Percentiles rank a stretch among this genome's conserved stretches.
Evolutionary conservation across 2,113 vertebrate species (phyloP).

Genomic region (Phodopus roborovskii): DNA sequence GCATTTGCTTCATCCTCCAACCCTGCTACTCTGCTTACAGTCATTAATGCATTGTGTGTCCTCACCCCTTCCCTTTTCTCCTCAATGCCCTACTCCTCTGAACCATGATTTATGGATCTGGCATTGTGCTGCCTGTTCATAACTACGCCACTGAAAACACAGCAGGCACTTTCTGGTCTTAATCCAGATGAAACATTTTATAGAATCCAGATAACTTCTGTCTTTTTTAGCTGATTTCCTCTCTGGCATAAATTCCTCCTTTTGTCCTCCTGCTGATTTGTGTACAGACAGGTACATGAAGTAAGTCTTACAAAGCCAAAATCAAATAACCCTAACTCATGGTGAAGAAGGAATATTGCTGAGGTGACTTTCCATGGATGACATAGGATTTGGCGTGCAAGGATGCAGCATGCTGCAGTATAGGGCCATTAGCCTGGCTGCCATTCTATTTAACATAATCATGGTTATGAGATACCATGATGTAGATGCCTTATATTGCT

Average conservation of each 20-base stretch:
- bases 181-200: not conserved
- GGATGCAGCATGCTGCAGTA: too few relatives aligned
- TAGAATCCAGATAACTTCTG: not conserved
- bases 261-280: slow-evolving; percentile 9
- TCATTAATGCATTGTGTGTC: not conserved
- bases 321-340: slow-evolving; percentile 36
- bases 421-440: not conserved
- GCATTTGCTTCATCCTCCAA: not conserved
- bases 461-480: not conserved
- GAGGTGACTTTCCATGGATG: not conserved
- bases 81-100: not conserved
- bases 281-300: not conserved
- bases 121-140: not conserved
- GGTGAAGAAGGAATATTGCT: not conserved
- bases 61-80: not conserved
- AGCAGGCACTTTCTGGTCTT: not conserved
- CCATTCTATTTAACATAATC: not conserved
- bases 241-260: not conserved
- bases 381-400: not conserved
- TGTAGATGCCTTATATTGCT: not conserved
- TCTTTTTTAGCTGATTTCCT: slow-evolving; percentile 21
- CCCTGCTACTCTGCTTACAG: not conserved
- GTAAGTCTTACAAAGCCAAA: slow-evolving; percentile 23
- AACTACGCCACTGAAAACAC: not conserved
- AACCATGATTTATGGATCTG: not conserved